Base-by-base conservation (phyloP, 2,888 invertebrate species). In the Frankliniella fusca region DNA sequence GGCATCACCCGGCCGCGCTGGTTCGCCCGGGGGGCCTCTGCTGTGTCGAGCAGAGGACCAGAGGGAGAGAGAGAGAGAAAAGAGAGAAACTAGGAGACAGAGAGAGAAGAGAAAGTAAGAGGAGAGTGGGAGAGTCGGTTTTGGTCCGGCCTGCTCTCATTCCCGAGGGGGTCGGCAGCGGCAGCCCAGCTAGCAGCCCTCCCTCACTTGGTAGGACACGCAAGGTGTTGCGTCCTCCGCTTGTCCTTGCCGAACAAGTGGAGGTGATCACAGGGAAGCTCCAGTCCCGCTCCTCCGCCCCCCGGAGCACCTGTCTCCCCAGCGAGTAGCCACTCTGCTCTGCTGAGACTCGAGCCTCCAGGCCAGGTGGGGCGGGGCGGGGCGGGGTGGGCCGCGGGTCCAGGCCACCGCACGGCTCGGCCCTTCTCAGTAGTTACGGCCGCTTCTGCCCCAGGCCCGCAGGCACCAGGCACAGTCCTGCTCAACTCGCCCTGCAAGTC, bases 241-340 rank as follows among this genome's bases (percentile, higher is more conserved):
- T n/a, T 18, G 61, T 76, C 70, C 70, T 76, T 27, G 70, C 70
- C 54, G 70, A 76, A 76, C 70, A 76, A 76, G 23, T 76, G 70
- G 27, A 23, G 12, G 70, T 76, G 70, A 76, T 76, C 70, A 76
- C 70, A 12, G 70, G 54, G 27, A 8, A 1, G 20, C 61, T 61
- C 23, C 70, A 15, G 15, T 9, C 54, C 54, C 54, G 54, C 54
- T 9, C 54, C 54, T 3, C 54, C 54, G 15, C 54, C 54, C 54
- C 8, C 54, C 54, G 54, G 5, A 18, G 54, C 54, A 38, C 38
- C 38, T 38, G 38, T 38, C 38, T 38, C 38, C 54, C 15, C 54
- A 54, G 54, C 54, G 54, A 18, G 54, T 54, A 18, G 54, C 54
- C 54, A 18, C 54, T 18, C 15, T 18, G 54, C 54, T 18, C 15